phyloP scores from a whole-genome alignment of 2,113 vertebrate genomes.

The Muscicapa adusta region DNA sequence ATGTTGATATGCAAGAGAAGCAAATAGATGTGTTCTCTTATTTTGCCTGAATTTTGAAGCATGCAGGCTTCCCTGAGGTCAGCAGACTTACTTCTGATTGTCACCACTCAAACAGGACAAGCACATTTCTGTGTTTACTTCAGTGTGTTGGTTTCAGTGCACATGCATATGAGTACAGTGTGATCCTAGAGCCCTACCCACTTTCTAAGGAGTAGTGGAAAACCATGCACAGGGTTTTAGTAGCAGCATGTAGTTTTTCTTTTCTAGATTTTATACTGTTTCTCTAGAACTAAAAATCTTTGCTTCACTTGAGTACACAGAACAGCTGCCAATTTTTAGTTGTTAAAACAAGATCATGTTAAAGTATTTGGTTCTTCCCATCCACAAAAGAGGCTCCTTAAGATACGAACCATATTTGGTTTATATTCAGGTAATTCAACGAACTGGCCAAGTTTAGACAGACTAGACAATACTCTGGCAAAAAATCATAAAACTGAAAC shows the following conservation, averaged over 20 bases:
- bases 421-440: background rate
- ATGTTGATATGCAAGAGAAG: background rate
- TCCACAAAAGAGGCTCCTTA: background rate
- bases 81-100: background rate
- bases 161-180: accelerated
- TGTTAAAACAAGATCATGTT: background rate
- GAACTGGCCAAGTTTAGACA: background rate
- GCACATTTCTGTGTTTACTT: background rate
- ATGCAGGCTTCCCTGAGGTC: background rate
- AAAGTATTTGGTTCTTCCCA: background rate
- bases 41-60: background rate
- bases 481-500: background rate
- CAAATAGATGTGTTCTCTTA: background rate
- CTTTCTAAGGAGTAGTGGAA: background rate
- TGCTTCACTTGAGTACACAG: background rate
- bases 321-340: background rate
- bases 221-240: background rate
- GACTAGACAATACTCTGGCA: background rate
- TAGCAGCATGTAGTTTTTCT: background rate
- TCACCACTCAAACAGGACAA: background rate
- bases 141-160: background rate
- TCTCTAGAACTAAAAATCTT: background rate
- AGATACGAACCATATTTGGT: background rate
- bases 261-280: background rate
- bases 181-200: background rate